Percentiles rank a stretch among this genome's conserved stretches.
Conservation (phyloP, 1,140 invertebrate genomes). For the Archivesica marissinica region DNA sequence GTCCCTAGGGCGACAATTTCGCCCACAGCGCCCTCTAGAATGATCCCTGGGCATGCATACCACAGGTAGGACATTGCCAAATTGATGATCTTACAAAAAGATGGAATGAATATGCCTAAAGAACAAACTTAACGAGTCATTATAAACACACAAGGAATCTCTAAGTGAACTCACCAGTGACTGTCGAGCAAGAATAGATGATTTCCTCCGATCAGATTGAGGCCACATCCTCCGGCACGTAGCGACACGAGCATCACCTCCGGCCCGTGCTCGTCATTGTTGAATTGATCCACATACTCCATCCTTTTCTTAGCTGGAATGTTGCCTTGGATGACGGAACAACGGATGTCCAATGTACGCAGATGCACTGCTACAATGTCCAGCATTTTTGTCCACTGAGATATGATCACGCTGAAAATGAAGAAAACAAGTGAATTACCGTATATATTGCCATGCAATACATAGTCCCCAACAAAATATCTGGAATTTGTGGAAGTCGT, state of each 20-base stretch:
- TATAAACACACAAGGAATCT: neutral
- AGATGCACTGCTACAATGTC: constrained; percentile 88
- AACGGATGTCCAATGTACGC: constrained; percentile 84
- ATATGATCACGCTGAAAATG: constrained; percentile 89
- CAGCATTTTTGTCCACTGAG: constrained; percentile 93
- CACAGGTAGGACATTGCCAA: too few species aligned
- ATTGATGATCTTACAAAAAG: too few species aligned
- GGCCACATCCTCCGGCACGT: constrained; percentile 94
- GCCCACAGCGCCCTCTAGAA: too few species aligned
- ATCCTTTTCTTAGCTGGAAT: constrained; percentile 80
- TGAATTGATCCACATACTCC: constrained; percentile 88
- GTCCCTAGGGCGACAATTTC: too few species aligned
- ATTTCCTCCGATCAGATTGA: constrained; percentile 95
- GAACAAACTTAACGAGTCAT: too few species aligned
- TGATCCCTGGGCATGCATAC: too few species aligned
- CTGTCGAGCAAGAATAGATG: constrained; percentile 95
- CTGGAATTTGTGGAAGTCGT: too few species aligned
- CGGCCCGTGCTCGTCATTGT: constrained; percentile 86
- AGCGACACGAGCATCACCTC: constrained; percentile 91
- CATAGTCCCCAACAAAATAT: too few species aligned
- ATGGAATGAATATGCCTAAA: too few species aligned
- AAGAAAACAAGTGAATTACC: too few species aligned
- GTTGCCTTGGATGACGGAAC: constrained; percentile 88
- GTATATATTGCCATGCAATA: too few species aligned
- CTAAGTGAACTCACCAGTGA: constrained; percentile 88